phyloP scores from a whole-genome alignment of 2,888 invertebrate genomes.

The Latrodectus elegans region DNA sequence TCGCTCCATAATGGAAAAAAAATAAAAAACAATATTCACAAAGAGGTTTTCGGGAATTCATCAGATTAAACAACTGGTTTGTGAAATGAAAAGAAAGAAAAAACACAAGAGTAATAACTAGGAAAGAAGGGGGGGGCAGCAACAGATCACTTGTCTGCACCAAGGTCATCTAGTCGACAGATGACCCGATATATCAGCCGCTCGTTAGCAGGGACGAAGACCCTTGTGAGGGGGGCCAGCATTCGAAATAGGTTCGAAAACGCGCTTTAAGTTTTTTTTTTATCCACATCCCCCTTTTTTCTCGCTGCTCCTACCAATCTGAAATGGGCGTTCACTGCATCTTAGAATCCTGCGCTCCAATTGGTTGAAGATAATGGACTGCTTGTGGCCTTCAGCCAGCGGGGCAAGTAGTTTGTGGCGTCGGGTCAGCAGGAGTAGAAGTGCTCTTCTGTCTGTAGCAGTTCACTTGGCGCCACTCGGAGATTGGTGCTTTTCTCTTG shows the following conservation, averaged over 20 bases:
- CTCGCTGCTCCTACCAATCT: slow-evolving; percentile 19
- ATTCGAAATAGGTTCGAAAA: slow-evolving; percentile 22
- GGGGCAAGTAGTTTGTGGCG: slow-evolving; percentile 54
- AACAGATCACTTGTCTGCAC: slow-evolving; percentile 32
- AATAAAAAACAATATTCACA: neutral
- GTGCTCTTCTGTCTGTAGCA: slow-evolving; percentile 30
- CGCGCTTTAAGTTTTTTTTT: slow-evolving; percentile 28
- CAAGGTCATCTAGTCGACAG: slow-evolving; percentile 68
- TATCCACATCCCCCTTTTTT: slow-evolving; percentile 9
- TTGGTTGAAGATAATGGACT: slow-evolving; percentile 67
- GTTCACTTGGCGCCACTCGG: slow-evolving; percentile 31
- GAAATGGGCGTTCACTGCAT: slow-evolving; percentile 51
- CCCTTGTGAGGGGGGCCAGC: slow-evolving; percentile 17
- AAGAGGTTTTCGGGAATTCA: neutral
- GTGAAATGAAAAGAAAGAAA: slow-evolving; percentile 8
- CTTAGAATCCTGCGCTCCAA: slow-evolving; percentile 59
- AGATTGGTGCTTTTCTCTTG: neutral
- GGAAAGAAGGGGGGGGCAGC: slow-evolving; percentile 11
- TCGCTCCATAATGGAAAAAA: neutral
- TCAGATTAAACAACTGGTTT: slow-evolving; percentile 53
- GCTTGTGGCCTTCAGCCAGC: slow-evolving; percentile 54
- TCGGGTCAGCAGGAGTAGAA: slow-evolving; percentile 43
- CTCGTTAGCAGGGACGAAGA: slow-evolving; percentile 66
- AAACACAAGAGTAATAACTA: slow-evolving; percentile 50
- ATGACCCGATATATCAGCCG: slow-evolving; percentile 68